These are phyloP conservation scores for Taeniopygia guttata DNA, from an alignment of 2,797 vertebrate species.

Conservation along the genomic window DNA sequence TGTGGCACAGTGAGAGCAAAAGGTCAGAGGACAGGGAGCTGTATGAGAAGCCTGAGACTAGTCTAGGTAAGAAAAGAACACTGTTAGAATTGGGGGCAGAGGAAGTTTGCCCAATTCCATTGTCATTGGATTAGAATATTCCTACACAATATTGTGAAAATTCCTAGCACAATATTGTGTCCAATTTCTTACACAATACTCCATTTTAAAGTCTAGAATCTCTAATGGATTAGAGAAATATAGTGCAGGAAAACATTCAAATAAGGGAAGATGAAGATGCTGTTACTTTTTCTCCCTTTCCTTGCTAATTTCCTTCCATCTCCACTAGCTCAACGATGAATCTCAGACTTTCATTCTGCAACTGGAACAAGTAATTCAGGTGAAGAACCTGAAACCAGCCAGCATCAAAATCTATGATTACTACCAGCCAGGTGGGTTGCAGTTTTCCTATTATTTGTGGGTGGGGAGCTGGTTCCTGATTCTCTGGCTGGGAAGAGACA, in stretches of 20 bases:
- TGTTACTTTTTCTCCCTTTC: not conserved
- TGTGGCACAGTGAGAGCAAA: not conserved
- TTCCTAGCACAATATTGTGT: not conserved
- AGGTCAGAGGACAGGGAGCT: not conserved
- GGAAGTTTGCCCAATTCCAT: not conserved
- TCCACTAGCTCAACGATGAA: slow-evolving; percentile 32
- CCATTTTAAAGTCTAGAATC: not conserved
- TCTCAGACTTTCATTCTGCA: slow-evolving; percentile 53
- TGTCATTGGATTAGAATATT: not conserved
- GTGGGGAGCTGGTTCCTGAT: not conserved
- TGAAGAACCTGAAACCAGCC: slow-evolving; percentile 45
- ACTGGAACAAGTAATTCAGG: slow-evolving; percentile 35
- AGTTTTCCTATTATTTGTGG: not conserved
- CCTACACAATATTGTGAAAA: too few relatives aligned
- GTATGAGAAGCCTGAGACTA: not conserved
- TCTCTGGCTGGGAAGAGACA: not conserved
- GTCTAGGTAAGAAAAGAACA: not conserved
- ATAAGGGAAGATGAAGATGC: not conserved
- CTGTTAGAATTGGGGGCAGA: not conserved
- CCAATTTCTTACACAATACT: not conserved
- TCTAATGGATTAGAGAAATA: not conserved
- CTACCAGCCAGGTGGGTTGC: slow-evolving; percentile 58
- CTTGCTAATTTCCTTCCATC: not conserved
- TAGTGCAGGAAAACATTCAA: not conserved
- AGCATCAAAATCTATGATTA: slow-evolving; percentile 53